Base-by-base conservation (phyloP, 2,888 invertebrate genomes). In the Dasysyrphus tricinctus region DNA sequence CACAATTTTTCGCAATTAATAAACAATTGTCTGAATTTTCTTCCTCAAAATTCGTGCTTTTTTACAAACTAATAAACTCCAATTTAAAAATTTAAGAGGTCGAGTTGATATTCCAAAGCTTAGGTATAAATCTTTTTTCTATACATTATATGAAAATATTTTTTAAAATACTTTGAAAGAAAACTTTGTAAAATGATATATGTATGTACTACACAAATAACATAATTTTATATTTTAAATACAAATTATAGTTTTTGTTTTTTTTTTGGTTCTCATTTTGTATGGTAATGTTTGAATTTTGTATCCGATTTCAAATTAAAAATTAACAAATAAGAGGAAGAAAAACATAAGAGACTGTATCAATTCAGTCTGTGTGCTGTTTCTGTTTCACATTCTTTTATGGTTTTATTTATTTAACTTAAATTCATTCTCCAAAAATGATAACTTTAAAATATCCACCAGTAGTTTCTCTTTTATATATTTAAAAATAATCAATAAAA, bases 81-180 rank as follows among this genome's bases (percentile, higher is more conserved):
- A 14, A 73, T 59, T 49, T n/a, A 8, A 76, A 77, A 77, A 77
- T 44, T 67, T 51, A n/a, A 37, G 14, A 37, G 5, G 47, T 34
- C 65, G 47, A 49, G n/a, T 56, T 72, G 2, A 32, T 51, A 6
- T 73, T 16, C 12, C 9, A 57, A 72, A 57, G 72, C 65, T 73
- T 59, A 67, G 16, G n/a, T 47, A 16, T 16, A 8, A 47, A 37
- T 63, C 49, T 56, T 44, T 51, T 54, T 37, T 24, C 11, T 80
- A 9, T 12, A 75, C n/a, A 56, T 44, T 74, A 67, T 69, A 56
- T 70, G 70, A 82, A 77, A 77, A 82, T 37, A 73, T 73, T 59
- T 74, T 78, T 74, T 79, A 24, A 77, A 70, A 73, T 73, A 61
- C 69, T 78, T 79, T 79, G 32, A 77, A 70, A 49, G 6, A 51